phyloP scores from a whole-genome alignment of 2,113 vertebrate genomes.

The Regulus satrapa region DNA sequence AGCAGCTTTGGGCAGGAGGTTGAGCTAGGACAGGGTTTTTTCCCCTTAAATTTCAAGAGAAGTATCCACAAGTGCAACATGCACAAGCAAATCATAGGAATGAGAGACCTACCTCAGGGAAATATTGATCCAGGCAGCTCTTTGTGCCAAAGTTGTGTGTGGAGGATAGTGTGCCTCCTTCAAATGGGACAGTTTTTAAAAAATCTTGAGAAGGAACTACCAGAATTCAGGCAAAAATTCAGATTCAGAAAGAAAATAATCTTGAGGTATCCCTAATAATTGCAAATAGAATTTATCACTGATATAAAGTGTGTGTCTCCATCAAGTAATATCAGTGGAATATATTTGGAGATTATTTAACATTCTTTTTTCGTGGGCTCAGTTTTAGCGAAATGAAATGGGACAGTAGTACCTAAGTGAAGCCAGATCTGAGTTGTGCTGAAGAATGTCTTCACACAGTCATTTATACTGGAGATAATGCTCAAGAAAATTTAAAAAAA shows the following conservation, averaged over 20 bases:
- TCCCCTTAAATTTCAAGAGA: neutral
- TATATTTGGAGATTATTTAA: neutral
- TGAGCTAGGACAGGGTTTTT: neutral
- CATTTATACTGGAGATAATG: neutral
- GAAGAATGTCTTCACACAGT: neutral
- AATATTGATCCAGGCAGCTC: neutral
- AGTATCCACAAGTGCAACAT: neutral
- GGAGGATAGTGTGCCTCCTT: neutral
- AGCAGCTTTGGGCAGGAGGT: neutral
- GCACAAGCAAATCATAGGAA: neutral
- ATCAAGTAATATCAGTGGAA: neutral
- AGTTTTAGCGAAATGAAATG: neutral
- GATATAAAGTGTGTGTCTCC: neutral
- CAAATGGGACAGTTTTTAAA: neutral
- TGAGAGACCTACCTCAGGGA: fast-evolving
- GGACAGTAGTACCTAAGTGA: neutral
- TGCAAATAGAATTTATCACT: neutral
- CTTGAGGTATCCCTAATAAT: neutral
- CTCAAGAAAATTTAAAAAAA: no score
- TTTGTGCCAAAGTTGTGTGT: neutral
- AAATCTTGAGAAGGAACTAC: neutral
- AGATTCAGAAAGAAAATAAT: neutral
- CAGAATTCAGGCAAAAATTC: neutral
- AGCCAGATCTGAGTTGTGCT: neutral
- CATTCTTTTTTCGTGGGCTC: neutral